Evolutionary conservation across 2,797 vertebrate species (phyloP).

Genomic region (Cirrhinus molitorella): DNA sequence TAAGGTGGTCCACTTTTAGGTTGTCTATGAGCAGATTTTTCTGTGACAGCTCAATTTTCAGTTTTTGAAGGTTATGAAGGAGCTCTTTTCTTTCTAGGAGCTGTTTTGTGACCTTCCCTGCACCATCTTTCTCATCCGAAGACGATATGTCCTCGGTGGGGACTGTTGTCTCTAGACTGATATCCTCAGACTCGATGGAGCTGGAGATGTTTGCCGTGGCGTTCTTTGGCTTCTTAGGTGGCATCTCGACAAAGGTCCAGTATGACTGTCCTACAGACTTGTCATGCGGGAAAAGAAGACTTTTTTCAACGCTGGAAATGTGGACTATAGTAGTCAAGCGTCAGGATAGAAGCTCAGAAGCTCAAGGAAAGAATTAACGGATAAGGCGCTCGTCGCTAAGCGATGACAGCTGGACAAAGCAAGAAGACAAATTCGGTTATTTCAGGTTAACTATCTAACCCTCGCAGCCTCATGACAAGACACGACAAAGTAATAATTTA

Average conservation of each 20-base stretch:
- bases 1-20: conserved; percentile 93
- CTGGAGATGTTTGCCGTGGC: conserved; percentile 86
- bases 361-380: conserved; percentile 18
- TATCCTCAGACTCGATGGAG: conserved; percentile 95
- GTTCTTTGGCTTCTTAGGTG: conserved; percentile 80
- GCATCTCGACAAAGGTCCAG: conserved; percentile 77
- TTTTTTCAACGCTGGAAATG: not conserved
- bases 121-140: conserved; percentile 81
- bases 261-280: not conserved
- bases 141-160: conserved; percentile 96
- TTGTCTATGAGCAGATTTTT: conserved; percentile 95
- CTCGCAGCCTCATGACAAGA: too few relatives aligned
- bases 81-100: conserved; percentile 93
- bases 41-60: conserved; percentile 94
- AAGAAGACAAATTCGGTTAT: not conserved
- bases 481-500: not conserved
- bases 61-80: conserved; percentile 89
- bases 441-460: not conserved
- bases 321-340: not conserved
- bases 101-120: conserved; percentile 89
- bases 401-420: not conserved
- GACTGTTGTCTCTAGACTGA: conserved; percentile 95
- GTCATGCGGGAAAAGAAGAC: not conserved
- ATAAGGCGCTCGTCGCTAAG: not conserved
- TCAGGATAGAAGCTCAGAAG: not conserved